A percentile compares a stretch with the other conserved stretches of the same genome.
Conservation (phyloP, 2,113 vertebrate species). For the Ascaphus truei region DNA sequence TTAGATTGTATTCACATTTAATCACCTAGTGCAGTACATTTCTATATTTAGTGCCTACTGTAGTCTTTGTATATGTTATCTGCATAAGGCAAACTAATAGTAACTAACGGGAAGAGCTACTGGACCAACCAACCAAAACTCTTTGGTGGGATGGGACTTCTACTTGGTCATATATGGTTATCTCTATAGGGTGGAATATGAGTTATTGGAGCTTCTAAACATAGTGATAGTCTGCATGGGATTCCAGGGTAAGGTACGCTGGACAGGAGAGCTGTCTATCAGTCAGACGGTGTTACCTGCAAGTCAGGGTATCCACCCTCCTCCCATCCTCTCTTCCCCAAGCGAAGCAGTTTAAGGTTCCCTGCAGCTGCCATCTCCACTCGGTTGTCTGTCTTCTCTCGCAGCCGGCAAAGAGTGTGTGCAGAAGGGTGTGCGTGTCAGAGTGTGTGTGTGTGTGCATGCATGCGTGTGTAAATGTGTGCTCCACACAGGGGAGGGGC, state of each 20-base stretch:
- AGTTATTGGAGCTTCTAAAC: no score
- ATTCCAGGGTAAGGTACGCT: background rate
- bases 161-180: no score
- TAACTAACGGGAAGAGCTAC: no score
- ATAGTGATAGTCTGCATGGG: background rate
- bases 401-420: background rate
- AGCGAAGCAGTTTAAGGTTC: conserved; percentile 13
- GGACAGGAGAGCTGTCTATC: background rate
- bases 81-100: no score
- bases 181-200: no score
- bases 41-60: no score
- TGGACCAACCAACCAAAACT: no score
- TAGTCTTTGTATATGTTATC: no score
- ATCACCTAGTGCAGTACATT: no score
- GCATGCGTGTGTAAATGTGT: conserved; percentile 32
- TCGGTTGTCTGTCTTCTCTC: background rate
- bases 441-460: conserved; percentile 22
- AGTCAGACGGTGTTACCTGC: no score
- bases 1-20: no score
- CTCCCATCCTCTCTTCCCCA: conserved; percentile 27
- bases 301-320: conserved; percentile 10
- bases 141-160: no score
- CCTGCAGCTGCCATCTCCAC: conserved; percentile 16
- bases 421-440: conserved; percentile 2
- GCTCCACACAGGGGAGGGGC: conserved; percentile 6